phyloP scores from a whole-genome alignment of 2,113 vertebrate species.

The Colinus virginianus region DNA sequence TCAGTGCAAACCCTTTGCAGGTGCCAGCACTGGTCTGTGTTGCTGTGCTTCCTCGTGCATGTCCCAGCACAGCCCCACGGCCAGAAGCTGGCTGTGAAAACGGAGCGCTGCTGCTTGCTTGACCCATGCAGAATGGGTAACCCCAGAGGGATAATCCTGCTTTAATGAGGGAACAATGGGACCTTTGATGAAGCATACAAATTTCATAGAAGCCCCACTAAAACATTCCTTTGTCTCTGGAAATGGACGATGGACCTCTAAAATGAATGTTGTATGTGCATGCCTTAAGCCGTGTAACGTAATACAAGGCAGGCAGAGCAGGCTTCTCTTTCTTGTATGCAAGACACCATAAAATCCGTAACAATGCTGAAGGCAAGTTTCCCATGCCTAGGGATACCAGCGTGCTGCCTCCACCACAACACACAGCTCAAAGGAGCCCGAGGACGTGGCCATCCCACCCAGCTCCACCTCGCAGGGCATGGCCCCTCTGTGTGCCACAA shows the following conservation, averaged over 20 bases:
- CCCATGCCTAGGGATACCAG: not conserved
- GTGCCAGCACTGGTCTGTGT: not conserved
- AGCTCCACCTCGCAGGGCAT: not conserved
- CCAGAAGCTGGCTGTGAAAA: not conserved
- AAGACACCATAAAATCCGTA: not conserved
- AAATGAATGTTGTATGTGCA: not conserved
- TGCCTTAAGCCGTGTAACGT: not conserved
- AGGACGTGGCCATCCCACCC: not conserved
- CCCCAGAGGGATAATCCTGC: constrained; percentile 30
- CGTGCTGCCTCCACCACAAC: not conserved
- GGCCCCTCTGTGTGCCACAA: not conserved
- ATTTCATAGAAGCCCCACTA: constrained; percentile 1
- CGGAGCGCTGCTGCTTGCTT: not conserved
- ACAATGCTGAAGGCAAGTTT: not conserved
- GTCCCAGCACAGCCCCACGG: not conserved
- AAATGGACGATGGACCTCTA: not conserved
- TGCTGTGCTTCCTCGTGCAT: accelerated
- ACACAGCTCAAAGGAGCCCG: not conserved
- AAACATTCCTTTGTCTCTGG: not conserved
- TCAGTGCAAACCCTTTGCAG: not conserved
- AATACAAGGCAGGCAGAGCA: not conserved
- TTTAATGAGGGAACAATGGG: constrained; percentile 39
- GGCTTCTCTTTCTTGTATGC: not conserved
- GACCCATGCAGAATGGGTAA: constrained; percentile 28
- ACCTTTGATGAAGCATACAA: constrained; percentile 13